Evolutionary conservation across 2,888 invertebrate species (phyloP), one percentile per base, ranked within the genome.

Genomic region (Pterobdella sp.): DNA sequence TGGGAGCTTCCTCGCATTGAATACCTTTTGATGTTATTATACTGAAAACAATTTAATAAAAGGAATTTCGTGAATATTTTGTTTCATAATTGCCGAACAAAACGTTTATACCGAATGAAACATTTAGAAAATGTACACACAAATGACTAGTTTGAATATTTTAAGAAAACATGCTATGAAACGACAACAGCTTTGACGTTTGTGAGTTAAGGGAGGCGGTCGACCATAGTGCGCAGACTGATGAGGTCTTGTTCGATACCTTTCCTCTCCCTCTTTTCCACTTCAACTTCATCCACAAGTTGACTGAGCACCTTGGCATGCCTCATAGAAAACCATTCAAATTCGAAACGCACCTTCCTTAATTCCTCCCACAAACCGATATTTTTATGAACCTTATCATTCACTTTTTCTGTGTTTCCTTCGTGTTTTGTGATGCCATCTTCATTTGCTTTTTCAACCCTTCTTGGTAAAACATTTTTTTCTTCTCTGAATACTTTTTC

Each of bases 291-390:
- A 18, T 71, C 71, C 32, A 71, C 71, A 34, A 71, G 18, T 10
- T 60, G 71, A 63, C 71, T 71, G 35, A 71, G n/a, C 34, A 36
- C 36, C 52, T 71, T 71, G 63, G 71, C 71, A 63, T 71, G 71
- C 10, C 63, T 56, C 71, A 71, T 63, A 7, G 71, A 71, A 29
- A 71, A 71, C 71, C 71, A 71, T 32, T 71, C 71, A 37, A 71
- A 71, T 34, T 34, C 36, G 71, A 71, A 71, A 32, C 63, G 34
- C 35, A 71, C 56, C 71, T 63, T 71, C 0, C 63, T 63, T 36
- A 71, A 22, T 18, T 71, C 71, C 34, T 71, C 71, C 63, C n/a
- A 63, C 36, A 71, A 22, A 32, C 26, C 63, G n/a, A 18, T 14
- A 7, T 18, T 42, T 42, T 18, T 42, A 14, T 42, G 18, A 14